A percentile compares a stretch with the other conserved stretches of the same genome.
phyloP scores from a whole-genome alignment of 2,888 invertebrate genomes.

The Oscheius onirici region DNA sequence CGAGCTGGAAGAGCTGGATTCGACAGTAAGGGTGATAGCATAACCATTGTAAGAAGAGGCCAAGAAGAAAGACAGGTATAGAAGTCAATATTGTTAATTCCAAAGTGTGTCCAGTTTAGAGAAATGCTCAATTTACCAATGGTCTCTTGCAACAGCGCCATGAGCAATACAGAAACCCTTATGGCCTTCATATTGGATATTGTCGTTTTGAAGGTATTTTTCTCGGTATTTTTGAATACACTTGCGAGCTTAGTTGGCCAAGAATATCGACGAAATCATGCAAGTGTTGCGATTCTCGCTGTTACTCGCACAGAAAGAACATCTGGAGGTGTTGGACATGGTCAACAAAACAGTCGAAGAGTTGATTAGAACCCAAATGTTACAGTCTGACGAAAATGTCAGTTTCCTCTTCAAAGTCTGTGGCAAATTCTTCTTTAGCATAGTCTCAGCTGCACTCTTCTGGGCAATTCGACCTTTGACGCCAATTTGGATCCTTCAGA shows the following conservation, averaged over 20 bases:
- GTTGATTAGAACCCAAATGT: constrained; percentile 39
- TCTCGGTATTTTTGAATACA: background rate
- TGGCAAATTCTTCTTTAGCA: background rate
- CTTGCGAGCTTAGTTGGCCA: constrained; percentile 47
- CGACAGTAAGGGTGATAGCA: constrained; percentile 85
- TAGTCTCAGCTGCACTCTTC: constrained; percentile 46
- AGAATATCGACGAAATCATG: constrained; percentile 43
- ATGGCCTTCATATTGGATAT: constrained; percentile 58
- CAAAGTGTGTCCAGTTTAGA: constrained; percentile 39
- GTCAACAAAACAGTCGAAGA: constrained; percentile 28
- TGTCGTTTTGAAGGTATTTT: constrained; percentile 51
- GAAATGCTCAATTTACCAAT: constrained; percentile 56
- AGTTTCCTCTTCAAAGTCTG: background rate
- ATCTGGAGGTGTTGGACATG: too few species aligned
- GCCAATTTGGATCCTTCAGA: constrained; percentile 83
- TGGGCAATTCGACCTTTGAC: constrained; percentile 86
- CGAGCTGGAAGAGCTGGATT: constrained; percentile 91
- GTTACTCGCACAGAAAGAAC: constrained; percentile 43
- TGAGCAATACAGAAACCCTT: constrained; percentile 40
- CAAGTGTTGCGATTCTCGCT: constrained; percentile 42
- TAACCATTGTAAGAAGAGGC: constrained; percentile 80
- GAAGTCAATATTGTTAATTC: background rate
- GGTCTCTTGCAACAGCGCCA: constrained; percentile 52
- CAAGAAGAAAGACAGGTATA: constrained; percentile 74
- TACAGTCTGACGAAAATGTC: constrained; percentile 26